Evolutionary conservation across 1,140 invertebrate genomes (phyloP), one percentile per base, ranked within the genome.

Genomic region (Neodiprion virginianus): DNA sequence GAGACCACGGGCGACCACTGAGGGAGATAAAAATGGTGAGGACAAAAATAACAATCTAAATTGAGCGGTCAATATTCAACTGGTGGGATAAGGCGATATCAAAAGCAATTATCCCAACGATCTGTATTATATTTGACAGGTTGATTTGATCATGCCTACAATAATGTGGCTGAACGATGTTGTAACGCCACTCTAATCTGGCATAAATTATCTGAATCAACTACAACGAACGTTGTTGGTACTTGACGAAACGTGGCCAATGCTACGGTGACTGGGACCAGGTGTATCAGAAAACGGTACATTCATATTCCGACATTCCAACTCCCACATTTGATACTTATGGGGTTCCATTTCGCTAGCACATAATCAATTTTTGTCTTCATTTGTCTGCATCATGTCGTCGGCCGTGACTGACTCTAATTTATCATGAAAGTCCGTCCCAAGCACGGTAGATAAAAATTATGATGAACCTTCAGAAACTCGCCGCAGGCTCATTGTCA

Each of bases 81-180:
- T 14, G 61, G 61, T 65, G 12, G 12, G 61, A 65, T 61, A 61
- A 14, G n/a, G n/a, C 53, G n/a, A 7, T 23, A 23, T 69, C 67
- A 17, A 47, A 7, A 17, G 67, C 12, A 69, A 69, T 69, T 69
- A 69, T 69, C 40, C 67, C 3, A 47, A 14, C 67, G 23, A 23
- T 69, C 17, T 21, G 21, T 23, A 47, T 47, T 23, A 21, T 21
- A 12, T 69, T 47, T 47, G 67, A 69, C 67, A 69, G 67, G 23
- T 69, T 69, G 67, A 69, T 69, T 21, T 12, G 67, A 69, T 69
- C 67, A 21, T 69, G 10, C 11, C 21, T 21, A 17, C 17, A 40
- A 69, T 47, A 47, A 69, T 17, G 21, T 21, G 23, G 21, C 67
- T 12, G 67, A 69, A 14, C 3, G 67, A 47, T 23, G 21, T 47